Evolutionary conservation across 2,888 invertebrate genomes (phyloP), one percentile per base, ranked within the genome.

Genomic region (Drosophila kuntzei): DNA sequence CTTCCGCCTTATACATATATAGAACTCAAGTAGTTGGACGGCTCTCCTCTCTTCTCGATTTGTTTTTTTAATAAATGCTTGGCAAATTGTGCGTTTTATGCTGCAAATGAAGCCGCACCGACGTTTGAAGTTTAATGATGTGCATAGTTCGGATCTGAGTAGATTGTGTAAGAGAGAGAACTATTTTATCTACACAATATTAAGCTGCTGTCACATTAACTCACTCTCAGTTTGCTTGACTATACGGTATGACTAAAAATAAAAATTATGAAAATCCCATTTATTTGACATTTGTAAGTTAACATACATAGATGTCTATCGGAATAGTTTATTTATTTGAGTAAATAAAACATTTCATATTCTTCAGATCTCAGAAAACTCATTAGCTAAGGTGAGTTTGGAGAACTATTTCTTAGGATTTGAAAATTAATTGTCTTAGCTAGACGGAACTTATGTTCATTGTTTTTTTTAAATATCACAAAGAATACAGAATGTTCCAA

Each of bases 11-110:
- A 46, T 44, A n/a, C n/a, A 49, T 49, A 43, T 54, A 51, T 53
- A 46, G 36, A 11, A 22, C 25, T 39, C 41, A 54, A 47, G 32
- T 47, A 32, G 32, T 32, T 63, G 47, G 34, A 51, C 18, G 54
- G 18, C 20, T 29, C 49, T 25, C 9, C 20, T 50, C 47, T 44
- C 67, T 66, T 46, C 46, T 64, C 69, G 53, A 71, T 77, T 71
- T 69, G 53, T 69, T 80, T 80, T 20, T 63, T 71, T 54, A 54
- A 39, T 68, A 86, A 86, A 77, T 57, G 66, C 71, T 57, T 7
- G 41, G 67, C 68, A 79, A 83, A 86, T 86, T 72, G 80, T 72
- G 87, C 89, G 74, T 86, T 88, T 88, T 72, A 86, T 77, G 83
- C 71, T 71, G 68, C 63, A 70, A 88, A 88, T 83, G 83, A 76